These are phyloP conservation scores for Fistularia commersonii DNA, from an alignment of 2,797 vertebrate genomes.

Conservation along the genomic window DNA sequence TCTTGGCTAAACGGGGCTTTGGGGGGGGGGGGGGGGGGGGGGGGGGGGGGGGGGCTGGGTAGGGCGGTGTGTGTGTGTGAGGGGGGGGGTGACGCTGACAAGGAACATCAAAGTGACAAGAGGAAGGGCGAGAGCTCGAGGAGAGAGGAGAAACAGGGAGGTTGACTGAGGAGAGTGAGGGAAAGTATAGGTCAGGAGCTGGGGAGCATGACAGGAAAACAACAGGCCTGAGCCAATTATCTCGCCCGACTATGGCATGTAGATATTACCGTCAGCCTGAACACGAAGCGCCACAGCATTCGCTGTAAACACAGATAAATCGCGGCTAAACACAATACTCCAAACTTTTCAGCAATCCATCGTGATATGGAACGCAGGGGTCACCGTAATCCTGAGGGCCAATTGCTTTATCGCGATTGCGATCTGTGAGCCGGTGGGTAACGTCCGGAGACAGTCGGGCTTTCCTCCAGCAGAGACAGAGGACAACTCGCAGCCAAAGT, in stretches of 20 bases:
- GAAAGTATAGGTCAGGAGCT: slow-evolving; percentile 45
- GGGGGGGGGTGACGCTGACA: slow-evolving; percentile 51
- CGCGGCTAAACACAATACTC: slow-evolving; percentile 32
- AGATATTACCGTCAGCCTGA: slow-evolving; percentile 24
- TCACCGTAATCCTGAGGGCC: slow-evolving; percentile 23
- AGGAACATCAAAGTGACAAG: slow-evolving; percentile 58
- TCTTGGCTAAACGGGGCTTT: slow-evolving; percentile 51
- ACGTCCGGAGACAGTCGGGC: slow-evolving; percentile 32
- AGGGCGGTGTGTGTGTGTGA: slow-evolving; percentile 1
- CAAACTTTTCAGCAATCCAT: slow-evolving; percentile 23
- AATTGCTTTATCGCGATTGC: slow-evolving; percentile 55
- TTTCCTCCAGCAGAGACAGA: slow-evolving; percentile 25
- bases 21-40: neutral
- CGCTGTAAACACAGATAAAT: slow-evolving; percentile 31
- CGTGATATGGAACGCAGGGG: slow-evolving; percentile 12
- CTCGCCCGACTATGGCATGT: slow-evolving; percentile 26
- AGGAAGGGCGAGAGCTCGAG: slow-evolving; percentile 8
- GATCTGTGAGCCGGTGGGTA: slow-evolving; percentile 38
- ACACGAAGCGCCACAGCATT: slow-evolving; percentile 2
- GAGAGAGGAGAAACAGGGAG: slow-evolving; percentile 36
- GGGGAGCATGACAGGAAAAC: slow-evolving; percentile 32
- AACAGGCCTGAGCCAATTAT: slow-evolving; percentile 43
- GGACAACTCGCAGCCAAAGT: slow-evolving; percentile 42
- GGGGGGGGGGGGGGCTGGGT: slow-evolving; percentile 1
- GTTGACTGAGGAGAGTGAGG: slow-evolving; percentile 33